Evolutionary conservation across 2,888 invertebrate species (phyloP), one percentile per base, ranked within the genome.

Genomic region (Pachymerium ferrugineum): DNA sequence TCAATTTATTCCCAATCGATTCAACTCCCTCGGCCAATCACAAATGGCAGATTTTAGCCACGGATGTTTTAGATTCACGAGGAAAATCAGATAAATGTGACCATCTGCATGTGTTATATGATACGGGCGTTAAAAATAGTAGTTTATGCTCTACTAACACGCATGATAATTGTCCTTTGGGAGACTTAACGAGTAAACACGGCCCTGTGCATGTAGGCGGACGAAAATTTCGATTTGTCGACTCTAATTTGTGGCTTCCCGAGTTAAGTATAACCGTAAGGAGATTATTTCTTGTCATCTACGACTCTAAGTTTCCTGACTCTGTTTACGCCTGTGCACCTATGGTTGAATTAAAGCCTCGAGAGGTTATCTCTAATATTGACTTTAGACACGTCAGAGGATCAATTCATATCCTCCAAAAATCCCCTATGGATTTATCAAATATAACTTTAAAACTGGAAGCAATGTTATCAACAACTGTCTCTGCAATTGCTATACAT

Each of bases 1-100:
- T 91, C 0, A 90, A 94, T 83, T 84, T 95, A 69, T 90, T 90
- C 81, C 75, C 74, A 83, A 76, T 85, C 73, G 80, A 80, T 73
- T 79, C 79, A 31, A 77, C 80, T 29, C 77, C 80, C 16, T 87
- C 85, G 71, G 91, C 92, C 0, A 87, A 90, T 80, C 94, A 95
- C 80, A 87, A 87, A 74, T 95, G 95, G 95, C 92, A 93, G 80
- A 88, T 95, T 73, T 93, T 89, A 80, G 92, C 92, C 22, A 94
- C 94, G 0, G 95, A 95, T 80, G 91, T 94, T 76, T 88, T 94
- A 67, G 92, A 93, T 79, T 86, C 89, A 28, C 74, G 77, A 74
- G 75, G 76, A 42, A 74, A 54, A 22, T 75, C 90, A 77, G 88
- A 89, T 72, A 90, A 91, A 79, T 95, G 95, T 81, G 90, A 94